These are phyloP conservation scores for Ephialtes manifestator DNA, from an alignment of 2,888 invertebrate species.

Conservation along the genomic window DNA sequence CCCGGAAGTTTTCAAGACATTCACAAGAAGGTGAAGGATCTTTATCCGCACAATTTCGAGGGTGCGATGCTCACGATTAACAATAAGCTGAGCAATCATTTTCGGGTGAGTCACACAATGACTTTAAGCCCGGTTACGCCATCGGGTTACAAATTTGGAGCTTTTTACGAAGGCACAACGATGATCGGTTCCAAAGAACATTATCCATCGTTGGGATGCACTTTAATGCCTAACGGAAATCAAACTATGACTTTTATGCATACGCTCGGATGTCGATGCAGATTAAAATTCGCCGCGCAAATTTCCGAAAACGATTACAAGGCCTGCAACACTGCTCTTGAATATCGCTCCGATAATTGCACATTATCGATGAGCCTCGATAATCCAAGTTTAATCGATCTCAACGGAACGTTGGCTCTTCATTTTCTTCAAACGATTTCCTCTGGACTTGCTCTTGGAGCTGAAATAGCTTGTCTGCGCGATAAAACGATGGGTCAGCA, in stretches of 20 bases:
- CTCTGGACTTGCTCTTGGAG: slow-evolving; percentile 82
- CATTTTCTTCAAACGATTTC: slow-evolving; percentile 83
- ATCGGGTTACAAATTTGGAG: slow-evolving; percentile 82
- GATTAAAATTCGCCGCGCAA: slow-evolving; percentile 80
- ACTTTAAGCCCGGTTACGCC: slow-evolving; percentile 79
- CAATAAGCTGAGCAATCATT: slow-evolving; percentile 80
- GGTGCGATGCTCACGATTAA: slow-evolving; percentile 78
- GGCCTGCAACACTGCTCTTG: slow-evolving; percentile 76
- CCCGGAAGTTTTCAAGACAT: slow-evolving; percentile 83
- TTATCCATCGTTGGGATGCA: slow-evolving; percentile 80
- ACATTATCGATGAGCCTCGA: slow-evolving; percentile 79
- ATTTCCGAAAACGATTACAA: slow-evolving; percentile 76
- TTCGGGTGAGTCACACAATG: slow-evolving; percentile 79
- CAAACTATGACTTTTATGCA: slow-evolving; percentile 80
- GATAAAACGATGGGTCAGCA: slow-evolving; percentile 75
- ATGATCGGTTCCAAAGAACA: slow-evolving; percentile 78
- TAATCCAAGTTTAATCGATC: slow-evolving; percentile 76
- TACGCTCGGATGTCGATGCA: slow-evolving; percentile 80
- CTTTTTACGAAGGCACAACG: slow-evolving; percentile 80
- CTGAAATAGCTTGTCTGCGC: slow-evolving; percentile 80
- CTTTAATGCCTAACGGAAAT: slow-evolving; percentile 81
- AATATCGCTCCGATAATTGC: slow-evolving; percentile 83
- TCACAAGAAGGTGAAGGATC: slow-evolving; percentile 81
- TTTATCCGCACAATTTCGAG: slow-evolving; percentile 82
- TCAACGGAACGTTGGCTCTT: slow-evolving; percentile 79